phyloP scores from a whole-genome alignment of 2,888 invertebrate genomes.

The Eupithecia exiguata region DNA sequence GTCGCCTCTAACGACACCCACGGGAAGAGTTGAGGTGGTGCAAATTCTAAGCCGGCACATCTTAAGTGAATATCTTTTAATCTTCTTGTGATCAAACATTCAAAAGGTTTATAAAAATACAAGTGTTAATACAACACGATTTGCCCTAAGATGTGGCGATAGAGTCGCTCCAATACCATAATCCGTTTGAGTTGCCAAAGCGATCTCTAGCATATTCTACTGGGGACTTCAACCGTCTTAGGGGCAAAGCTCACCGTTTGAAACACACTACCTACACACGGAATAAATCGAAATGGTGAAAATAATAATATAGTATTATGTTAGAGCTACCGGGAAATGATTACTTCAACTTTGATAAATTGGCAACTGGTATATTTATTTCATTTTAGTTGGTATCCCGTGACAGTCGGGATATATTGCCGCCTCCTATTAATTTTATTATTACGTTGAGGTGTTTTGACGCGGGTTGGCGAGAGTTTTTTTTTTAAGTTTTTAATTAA shows the following conservation, averaged over 20 bases:
- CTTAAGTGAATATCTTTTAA: background rate
- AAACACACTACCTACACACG: slow-evolving; percentile 1
- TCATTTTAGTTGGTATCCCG: too few relatives aligned
- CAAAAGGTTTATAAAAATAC: slow-evolving; percentile 8
- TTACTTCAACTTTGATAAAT: too few relatives aligned
- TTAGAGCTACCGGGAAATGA: too few relatives aligned
- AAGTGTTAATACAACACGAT: slow-evolving; percentile 12
- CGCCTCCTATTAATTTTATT: too few relatives aligned
- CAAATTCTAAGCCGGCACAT: too few relatives aligned
- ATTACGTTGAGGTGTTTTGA: too few relatives aligned
- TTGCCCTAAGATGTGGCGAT: slow-evolving; percentile 7
- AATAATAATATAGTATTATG: background rate
- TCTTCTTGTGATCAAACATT: background rate
- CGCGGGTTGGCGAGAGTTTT: too few relatives aligned
- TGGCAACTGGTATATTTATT: too few relatives aligned
- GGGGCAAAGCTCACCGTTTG: slow-evolving; percentile 16
- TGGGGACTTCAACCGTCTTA: slow-evolving; percentile 20
- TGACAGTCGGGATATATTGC: too few relatives aligned
- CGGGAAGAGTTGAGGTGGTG: too few relatives aligned
- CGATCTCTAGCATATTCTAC: slow-evolving; percentile 20
- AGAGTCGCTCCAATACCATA: slow-evolving; percentile 13
- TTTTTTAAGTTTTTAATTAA: too few relatives aligned
- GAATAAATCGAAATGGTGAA: background rate
- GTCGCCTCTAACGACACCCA: too few relatives aligned
- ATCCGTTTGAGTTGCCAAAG: slow-evolving; percentile 22